Evolutionary conservation across 2,888 invertebrate genomes (phyloP).

Genomic region (Sicus ferrugineus): DNA sequence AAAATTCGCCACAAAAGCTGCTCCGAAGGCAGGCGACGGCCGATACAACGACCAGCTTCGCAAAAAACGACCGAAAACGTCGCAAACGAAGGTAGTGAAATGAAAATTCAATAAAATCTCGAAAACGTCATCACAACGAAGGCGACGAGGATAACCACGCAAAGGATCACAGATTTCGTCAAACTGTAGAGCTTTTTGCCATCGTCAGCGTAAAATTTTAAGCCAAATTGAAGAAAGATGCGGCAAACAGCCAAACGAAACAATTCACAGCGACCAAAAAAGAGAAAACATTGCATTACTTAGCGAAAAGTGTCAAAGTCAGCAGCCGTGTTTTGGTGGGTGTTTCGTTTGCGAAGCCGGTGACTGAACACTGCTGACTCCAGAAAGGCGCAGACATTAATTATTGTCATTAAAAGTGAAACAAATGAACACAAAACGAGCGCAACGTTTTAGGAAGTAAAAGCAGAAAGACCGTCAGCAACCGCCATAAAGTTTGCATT

Average conservation of each 20-base stretch:
- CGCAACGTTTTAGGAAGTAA: background rate
- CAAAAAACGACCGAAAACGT: slow-evolving; percentile 12
- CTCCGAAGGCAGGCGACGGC: no score
- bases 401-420: slow-evolving; percentile 28
- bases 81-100: slow-evolving; percentile 5
- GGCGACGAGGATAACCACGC: background rate
- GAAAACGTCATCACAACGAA: slow-evolving; percentile 15
- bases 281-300: slow-evolving; percentile 8
- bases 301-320: slow-evolving; percentile 8
- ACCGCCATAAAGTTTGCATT: background rate
- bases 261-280: background rate
- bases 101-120: slow-evolving; percentile 31
- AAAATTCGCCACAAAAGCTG: no score
- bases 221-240: background rate
- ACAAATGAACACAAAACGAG: slow-evolving; percentile 9
- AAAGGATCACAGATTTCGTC: background rate
- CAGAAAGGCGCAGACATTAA: slow-evolving; percentile 22
- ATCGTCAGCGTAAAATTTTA: background rate
- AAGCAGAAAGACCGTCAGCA: background rate
- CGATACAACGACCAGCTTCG: no score
- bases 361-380: slow-evolving; percentile 7
- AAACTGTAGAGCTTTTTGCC: slow-evolving; percentile 1
- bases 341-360: background rate
- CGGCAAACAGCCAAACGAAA: background rate
- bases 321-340: background rate